These are phyloP conservation scores for Wasmannia auropunctata DNA, from an alignment of 1,140 invertebrate genomes.

Conservation along the genomic window DNA sequence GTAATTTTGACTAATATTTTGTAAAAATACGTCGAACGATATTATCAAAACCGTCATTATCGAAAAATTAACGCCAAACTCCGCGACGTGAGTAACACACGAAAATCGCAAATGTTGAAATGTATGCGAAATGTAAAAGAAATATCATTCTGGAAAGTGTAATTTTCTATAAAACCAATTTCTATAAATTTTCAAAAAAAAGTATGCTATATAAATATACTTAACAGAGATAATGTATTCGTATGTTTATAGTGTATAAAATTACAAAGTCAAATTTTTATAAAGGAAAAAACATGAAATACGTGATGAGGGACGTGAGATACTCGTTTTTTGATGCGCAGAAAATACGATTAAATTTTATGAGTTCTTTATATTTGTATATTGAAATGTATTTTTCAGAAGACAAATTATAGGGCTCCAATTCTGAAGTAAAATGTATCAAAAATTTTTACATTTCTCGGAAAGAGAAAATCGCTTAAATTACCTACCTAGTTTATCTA, in stretches of 20 bases:
- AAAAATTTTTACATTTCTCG: background rate
- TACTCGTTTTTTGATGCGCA: background rate
- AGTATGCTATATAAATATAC: background rate
- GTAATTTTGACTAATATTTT: conserved; percentile 1
- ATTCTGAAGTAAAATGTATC: background rate
- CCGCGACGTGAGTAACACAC: background rate
- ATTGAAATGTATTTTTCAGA: background rate
- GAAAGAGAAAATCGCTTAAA: no score
- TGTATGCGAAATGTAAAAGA: no score
- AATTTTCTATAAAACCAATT: background rate
- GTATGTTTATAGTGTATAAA: background rate
- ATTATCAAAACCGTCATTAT: background rate
- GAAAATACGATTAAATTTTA: background rate
- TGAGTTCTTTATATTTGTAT: background rate
- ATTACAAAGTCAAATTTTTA: conserved; percentile 1
- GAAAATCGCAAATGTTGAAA: background rate
- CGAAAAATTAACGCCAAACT: background rate
- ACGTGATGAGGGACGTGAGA: no score
- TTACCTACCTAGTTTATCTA: background rate
- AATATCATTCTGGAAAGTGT: background rate
- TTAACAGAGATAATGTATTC: background rate
- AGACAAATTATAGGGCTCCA: background rate
- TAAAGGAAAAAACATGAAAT: background rate
- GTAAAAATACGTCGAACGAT: background rate
- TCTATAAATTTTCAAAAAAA: background rate